These are phyloP conservation scores for Gymnosoma rotundatum DNA, from an alignment of 2,888 invertebrate genomes.

Conservation along the genomic window DNA sequence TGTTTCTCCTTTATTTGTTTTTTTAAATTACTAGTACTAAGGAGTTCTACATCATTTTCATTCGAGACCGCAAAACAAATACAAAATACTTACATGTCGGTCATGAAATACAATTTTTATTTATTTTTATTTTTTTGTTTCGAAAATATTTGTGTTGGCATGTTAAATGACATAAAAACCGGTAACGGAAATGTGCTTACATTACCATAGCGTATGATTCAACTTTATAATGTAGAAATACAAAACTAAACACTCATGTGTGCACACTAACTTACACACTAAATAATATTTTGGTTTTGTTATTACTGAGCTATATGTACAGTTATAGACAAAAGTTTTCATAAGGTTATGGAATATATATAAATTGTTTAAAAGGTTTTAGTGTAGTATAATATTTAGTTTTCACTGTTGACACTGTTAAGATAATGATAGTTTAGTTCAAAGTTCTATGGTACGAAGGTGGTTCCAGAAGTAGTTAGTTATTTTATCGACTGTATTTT, in stretches of 20 bases:
- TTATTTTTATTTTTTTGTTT: too few species aligned
- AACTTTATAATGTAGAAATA: slow-evolving; percentile 46
- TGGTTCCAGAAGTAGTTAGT: too few species aligned
- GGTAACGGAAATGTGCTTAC: slow-evolving; percentile 80
- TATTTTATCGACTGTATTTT: too few species aligned
- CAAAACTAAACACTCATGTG: slow-evolving; percentile 9
- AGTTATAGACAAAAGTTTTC: not conserved
- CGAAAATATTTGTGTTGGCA: slow-evolving; percentile 68
- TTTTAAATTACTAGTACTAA: too few species aligned
- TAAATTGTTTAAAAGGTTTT: too few species aligned
- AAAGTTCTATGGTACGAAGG: too few species aligned
- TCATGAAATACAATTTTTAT: slow-evolving; percentile 13
- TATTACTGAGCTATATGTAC: not conserved
- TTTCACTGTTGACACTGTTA: too few species aligned
- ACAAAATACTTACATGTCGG: not conserved
- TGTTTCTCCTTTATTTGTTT: not conserved
- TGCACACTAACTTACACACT: not conserved
- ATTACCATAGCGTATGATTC: slow-evolving; percentile 77
- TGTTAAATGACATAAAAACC: slow-evolving; percentile 73
- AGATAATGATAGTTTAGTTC: too few species aligned
- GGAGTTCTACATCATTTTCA: not conserved
- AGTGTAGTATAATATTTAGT: too few species aligned
- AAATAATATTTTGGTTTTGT: slow-evolving; percentile 22
- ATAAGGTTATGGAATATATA: not conserved
- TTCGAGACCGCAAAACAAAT: not conserved